Evolutionary conservation across 92 coral and sea anemone genomes (phyloP), one percentile per base, ranked within the genome.

Genomic region (Zoanthus sansibaricus): DNA sequence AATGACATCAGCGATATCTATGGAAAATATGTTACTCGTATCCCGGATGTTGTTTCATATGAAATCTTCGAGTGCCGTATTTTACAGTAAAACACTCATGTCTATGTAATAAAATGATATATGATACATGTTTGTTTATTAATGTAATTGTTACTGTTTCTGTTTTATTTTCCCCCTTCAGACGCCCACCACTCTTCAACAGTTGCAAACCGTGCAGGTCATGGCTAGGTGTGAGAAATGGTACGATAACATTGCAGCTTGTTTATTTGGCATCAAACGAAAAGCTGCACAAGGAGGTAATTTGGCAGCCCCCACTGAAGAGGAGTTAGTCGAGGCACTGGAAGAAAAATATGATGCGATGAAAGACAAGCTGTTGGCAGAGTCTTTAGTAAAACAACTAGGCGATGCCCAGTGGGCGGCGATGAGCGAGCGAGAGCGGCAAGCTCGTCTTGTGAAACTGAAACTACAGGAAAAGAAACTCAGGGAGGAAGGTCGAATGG

Each of bases 321-420:
- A 97, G 64, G 99, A 97, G 76, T 94, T 97, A n/a, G 94, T 97
- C 8, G 95, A 91, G 30, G 99, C 99, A 3, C 87, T 97, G 88
- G 98, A 97, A 58, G 96, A 97, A 91, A 97, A 97, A 54, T 97
- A 97, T 61, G 99, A 95, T 62, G 99, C 99, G 1, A 87, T 97
- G 64, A 97, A 97, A 83, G 98, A 97, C 76, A 97, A 97, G 64
- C 91, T 97, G 51, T 71, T 97, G 68, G 95, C 97, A 9, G 99
- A 97, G 68, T 94, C 97, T 4, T 87, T 97, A 21, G 93, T 97
- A 94, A 95, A 95, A 84, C 98, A 97, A 85, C 90, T 97, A 93
- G 99, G 99, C 16, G 95, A 77, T n/a, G 92, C 98, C 6, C 92
- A 92, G 83, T 97, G 99, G 99, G 98, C 94, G 42, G 96, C 96